phyloP scores from a whole-genome alignment of 2,888 invertebrate species.

The Aromia moschata region DNA sequence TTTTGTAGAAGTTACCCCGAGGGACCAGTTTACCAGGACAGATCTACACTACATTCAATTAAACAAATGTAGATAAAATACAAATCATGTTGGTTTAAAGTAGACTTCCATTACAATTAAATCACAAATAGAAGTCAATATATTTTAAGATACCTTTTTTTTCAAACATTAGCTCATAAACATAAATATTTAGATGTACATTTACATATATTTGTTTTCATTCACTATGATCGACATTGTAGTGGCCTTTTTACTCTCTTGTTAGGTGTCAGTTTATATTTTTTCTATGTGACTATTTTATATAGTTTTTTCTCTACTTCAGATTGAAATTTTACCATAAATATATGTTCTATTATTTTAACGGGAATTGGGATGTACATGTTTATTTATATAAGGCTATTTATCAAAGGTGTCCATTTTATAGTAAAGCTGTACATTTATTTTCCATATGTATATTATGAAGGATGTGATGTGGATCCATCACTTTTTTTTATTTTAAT shows the following conservation, averaged over 20 bases:
- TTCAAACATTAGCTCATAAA: constrained; percentile 17
- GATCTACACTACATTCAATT: constrained; percentile 35
- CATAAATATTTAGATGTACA: constrained; percentile 35
- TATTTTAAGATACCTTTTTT: constrained; percentile 32
- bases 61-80: constrained; percentile 31
- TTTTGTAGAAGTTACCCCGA: constrained; percentile 27
- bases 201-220: constrained; percentile 32
- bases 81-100: constrained; percentile 40
- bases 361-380: not conserved
- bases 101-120: constrained; percentile 36
- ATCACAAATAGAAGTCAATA: constrained; percentile 32
- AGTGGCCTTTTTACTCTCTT: constrained; percentile 19
- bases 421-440: constrained; percentile 1
- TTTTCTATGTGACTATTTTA: not conserved
- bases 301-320: constrained; percentile 1
- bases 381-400: not conserved
- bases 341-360: not conserved
- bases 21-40: constrained; percentile 40
- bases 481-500: no score
- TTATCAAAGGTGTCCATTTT: not conserved
- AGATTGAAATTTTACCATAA: not conserved
- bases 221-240: constrained; percentile 21
- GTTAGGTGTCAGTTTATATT: constrained; percentile 21
- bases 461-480: no score
- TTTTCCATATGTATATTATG: not conserved